phyloP scores from a whole-genome alignment of 2,797 vertebrate genomes.

The Botia kubotai region DNA sequence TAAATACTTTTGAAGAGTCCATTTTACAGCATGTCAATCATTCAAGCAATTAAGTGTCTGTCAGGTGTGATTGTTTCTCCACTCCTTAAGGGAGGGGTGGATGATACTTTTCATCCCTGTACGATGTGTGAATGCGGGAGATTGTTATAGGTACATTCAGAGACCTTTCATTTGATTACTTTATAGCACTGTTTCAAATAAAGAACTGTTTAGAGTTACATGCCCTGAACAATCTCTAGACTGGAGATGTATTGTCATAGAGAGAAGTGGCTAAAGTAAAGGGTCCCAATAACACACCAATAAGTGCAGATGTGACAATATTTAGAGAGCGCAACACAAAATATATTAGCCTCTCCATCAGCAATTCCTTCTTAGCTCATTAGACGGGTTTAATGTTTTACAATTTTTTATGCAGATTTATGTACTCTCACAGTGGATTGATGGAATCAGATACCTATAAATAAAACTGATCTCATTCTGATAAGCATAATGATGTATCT shows the following conservation, averaged over 20 bases:
- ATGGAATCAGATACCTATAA: constrained; percentile 27
- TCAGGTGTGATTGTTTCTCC: background rate
- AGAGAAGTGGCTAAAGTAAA: background rate
- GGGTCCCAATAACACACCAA: too few species aligned
- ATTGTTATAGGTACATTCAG: background rate
- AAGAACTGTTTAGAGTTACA: background rate
- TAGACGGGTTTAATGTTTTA: background rate
- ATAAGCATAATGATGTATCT: constrained; percentile 33
- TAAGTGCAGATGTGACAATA: background rate
- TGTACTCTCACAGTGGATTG: constrained; percentile 1
- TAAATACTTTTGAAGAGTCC: background rate
- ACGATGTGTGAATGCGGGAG: background rate
- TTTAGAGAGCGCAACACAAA: background rate
- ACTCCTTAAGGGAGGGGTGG: background rate
- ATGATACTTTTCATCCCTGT: background rate
- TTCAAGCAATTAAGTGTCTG: background rate
- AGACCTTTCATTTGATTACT: background rate
- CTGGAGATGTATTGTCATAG: background rate
- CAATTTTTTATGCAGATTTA: background rate
- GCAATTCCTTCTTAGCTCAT: background rate
- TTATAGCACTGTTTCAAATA: constrained; percentile 7
- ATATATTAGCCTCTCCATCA: background rate
- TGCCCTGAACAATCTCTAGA: background rate
- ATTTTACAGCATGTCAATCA: constrained; percentile 11
- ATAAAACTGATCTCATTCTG: constrained; percentile 16